Evolutionary conservation across 2,888 invertebrate genomes (phyloP), one percentile per base, ranked within the genome.

Genomic region (Anoplius nigerrimus): DNA sequence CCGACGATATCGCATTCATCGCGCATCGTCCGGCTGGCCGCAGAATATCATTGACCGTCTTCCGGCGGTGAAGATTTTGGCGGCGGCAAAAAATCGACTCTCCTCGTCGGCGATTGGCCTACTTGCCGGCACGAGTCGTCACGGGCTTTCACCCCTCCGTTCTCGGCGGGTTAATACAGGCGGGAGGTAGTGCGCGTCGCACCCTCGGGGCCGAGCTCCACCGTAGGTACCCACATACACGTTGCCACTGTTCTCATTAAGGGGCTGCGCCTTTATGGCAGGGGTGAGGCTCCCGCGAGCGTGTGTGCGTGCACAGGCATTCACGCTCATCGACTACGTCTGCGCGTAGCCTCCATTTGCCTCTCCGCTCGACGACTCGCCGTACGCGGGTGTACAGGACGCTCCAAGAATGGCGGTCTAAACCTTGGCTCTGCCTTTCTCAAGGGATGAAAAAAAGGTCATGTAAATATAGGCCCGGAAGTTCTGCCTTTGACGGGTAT

Each of bases 231-330:
- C 62, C 67, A 62, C 66, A 64, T 55, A 64, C 67, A 42, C 68
- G 63, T 69, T 48, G 60, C 53, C 72, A 24, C 52, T 65, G 60
- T 68, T 72, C 72, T 79, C 74, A 73, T 79, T 79, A 79, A 79
- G 67, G 66, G 48, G 43, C 16, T 54, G 48, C 59, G 48, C 59
- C 24, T 46, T 45, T 58, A 18, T 27, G 64, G 24, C 24, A n/a
- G 48, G 54, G 20, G 6, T 13, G 2, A 27, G 24, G 2, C 51
- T 5, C 8, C 21, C 53, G 11, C 21, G 18, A 21, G 15, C 15
- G 22, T 0, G n/a, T 57, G 18, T 13, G 16, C 21, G 45, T 21
- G 24, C 16, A 34, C 34, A 42, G 5, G 2, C 18, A 3, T 52
- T 15, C 54, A 27, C 54, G n/a, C 15, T 16, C 34, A 27, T 55